Conservation (phyloP, 2,888 invertebrate genomes). For the Dicyrtomina minuta region DNA sequence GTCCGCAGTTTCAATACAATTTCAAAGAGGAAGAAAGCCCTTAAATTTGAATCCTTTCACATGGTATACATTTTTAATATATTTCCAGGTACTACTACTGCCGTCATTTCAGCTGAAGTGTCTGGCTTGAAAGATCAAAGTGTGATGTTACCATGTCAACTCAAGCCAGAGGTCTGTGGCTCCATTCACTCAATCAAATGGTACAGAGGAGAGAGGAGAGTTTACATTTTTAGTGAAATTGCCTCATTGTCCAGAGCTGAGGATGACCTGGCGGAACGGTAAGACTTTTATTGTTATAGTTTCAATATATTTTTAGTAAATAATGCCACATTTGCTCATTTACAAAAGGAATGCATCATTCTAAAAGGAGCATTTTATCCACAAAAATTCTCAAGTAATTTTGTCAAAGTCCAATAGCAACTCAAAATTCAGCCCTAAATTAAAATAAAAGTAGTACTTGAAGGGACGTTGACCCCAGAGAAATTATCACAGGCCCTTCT, state of each 20-base stretch:
- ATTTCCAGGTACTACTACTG: not conserved
- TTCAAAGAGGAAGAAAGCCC: too few species aligned
- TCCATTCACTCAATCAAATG: slow-evolving; percentile 81
- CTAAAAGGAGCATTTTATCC: not conserved
- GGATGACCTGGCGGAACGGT: slow-evolving; percentile 73
- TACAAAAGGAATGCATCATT: too few species aligned
- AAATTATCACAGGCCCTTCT: too few species aligned
- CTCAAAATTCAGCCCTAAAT: too few species aligned
- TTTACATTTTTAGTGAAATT: slow-evolving; percentile 74
- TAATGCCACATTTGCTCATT: too few species aligned
- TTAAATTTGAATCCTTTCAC: not conserved
- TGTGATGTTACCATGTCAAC: slow-evolving; percentile 70
- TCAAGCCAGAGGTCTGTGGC: slow-evolving; percentile 70
- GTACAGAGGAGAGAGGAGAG: slow-evolving; percentile 72
- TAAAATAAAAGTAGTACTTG: not conserved
- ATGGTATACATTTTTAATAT: not conserved
- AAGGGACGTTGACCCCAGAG: not conserved
- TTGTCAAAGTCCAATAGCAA: not conserved
- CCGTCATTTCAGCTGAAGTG: slow-evolving; percentile 60
- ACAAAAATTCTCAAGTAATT: not conserved
- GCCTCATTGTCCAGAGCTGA: slow-evolving; percentile 68
- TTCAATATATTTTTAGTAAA: not conserved
- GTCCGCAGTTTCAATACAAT: too few species aligned
- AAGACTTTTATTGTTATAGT: slow-evolving; percentile 55
- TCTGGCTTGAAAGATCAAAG: slow-evolving; percentile 70